Percentiles rank a stretch among this genome's conserved stretches.
These are phyloP conservation scores for Turritopsis dohrnii DNA, from an alignment of 30 jellyfish, hydroid and myxozoan genomes.

Conservation along the genomic window DNA sequence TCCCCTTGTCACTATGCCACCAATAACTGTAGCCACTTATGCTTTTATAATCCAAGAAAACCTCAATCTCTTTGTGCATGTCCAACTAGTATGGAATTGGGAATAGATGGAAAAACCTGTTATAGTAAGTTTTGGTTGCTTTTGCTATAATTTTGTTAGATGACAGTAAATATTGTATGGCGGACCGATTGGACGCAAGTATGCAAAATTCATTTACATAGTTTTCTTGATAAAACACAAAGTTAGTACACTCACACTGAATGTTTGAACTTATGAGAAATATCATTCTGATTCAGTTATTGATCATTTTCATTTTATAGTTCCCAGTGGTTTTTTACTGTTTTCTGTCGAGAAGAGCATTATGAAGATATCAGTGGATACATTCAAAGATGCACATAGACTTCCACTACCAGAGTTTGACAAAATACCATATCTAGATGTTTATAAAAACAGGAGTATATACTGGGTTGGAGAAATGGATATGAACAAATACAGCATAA, in stretches of 20 bases:
- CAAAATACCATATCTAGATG: conserved; percentile 55
- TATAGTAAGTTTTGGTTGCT: conserved; percentile 48
- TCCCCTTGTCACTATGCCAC: conserved; percentile 52
- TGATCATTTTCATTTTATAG: conserved; percentile 34
- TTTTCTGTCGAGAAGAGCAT: conserved; percentile 55
- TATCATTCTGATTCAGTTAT: not conserved
- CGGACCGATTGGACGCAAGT: too few relatives aligned
- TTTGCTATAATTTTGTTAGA: too few relatives aligned
- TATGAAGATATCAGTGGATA: conserved; percentile 61
- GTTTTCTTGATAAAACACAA: too few relatives aligned
- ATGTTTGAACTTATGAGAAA: not conserved
- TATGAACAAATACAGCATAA: conserved; percentile 32
- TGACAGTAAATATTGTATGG: too few relatives aligned
- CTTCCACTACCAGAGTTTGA: conserved; percentile 59
- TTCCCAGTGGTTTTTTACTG: conserved; percentile 77
- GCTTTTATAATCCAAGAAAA: conserved; percentile 62
- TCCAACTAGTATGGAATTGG: conserved; percentile 86
- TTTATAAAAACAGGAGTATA: conserved; percentile 58
- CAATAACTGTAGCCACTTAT: conserved; percentile 76
- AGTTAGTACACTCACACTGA: too few relatives aligned
- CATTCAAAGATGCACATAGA: conserved; percentile 45
- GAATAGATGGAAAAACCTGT: conserved; percentile 67
- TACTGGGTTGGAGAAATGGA: conserved; percentile 68
- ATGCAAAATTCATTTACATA: too few relatives aligned
- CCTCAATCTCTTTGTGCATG: conserved; percentile 70